Base-by-base conservation (phyloP, 37 sponge, comb jelly and placozoan genomes). In the Aphrocallistes beatrix region DNA sequence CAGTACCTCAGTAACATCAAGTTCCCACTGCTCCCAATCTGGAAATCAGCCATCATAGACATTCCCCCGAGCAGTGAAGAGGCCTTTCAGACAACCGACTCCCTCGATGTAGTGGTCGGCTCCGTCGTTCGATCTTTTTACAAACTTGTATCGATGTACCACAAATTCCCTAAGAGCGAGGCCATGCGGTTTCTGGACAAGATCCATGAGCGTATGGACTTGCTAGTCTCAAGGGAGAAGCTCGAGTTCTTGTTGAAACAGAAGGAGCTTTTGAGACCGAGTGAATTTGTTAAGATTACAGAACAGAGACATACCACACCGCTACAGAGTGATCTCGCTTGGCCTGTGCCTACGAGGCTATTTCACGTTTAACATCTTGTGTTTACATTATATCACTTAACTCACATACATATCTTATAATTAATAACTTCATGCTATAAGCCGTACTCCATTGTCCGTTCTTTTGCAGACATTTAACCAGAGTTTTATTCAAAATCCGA, bases 131-230 rank as follows among this genome's bases (percentile, higher is more conserved):
- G 75, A 3, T 32, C 75, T 3, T 13, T 60, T 19, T 60, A 60
- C 75, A 60, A 60, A 60, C 34, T 60, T 25, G 34, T 60, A 8
- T 60, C 75, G 3, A 60, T 60, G 8, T 60, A 19, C 34, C 75
- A 60, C 34, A 60, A 60, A 60, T 30, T 21, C 32, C 75, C 75
- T 3, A 60, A 60, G n/a, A 13, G 28, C 34, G 75, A 60, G 34
- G 75, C 75, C 34, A 60, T 60, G 75, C 75, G 75, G 75, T 60
- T 60, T 13, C 34, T 60, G 75, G 75, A 60, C 34, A 60, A 28
- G 3, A 19, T 60, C 8, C 25, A 28, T 13, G 75, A 60, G 25
- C 10, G 75, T 25, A 13, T 60, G 8, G 75, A 60, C 75, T 60
- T 60, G 34, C 6, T 60, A 13, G 75, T 60, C n/a, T 30, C 75